Percentiles rank a stretch among this genome's conserved stretches.
Evolutionary conservation across 2,888 invertebrate species (phyloP).

Genomic region (Flexamia atlantica): DNA sequence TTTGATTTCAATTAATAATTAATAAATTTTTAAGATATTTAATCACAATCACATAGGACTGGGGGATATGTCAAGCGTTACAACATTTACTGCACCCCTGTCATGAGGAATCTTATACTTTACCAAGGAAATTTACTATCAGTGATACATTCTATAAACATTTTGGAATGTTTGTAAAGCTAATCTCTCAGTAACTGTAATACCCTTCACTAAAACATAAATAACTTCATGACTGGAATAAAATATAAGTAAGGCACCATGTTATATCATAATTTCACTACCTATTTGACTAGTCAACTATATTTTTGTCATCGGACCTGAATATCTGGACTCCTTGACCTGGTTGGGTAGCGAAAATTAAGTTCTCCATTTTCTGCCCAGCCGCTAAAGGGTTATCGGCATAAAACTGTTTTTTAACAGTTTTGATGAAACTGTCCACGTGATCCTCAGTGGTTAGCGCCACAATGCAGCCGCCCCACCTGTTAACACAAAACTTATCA

Average conservation of each 20-base stretch:
- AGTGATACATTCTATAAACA: no score
- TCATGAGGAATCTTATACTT: no score
- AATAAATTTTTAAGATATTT: no score
- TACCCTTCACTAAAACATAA: not conserved
- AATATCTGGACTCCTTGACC: conserved; percentile 66
- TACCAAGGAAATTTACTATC: no score
- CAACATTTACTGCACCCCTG: no score
- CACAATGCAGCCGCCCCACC: conserved; percentile 98
- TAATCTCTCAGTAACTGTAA: no score
- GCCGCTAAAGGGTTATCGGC: conserved; percentile 81
- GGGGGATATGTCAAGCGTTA: no score
- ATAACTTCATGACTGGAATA: not conserved
- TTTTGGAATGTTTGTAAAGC: no score
- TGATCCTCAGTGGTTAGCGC: conserved; percentile 85
- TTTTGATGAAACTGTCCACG: conserved; percentile 82
- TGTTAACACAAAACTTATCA: no score
- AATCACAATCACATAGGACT: no score
- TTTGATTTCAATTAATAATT: no score
- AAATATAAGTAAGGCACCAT: conserved; percentile 31
- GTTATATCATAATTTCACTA: not conserved
- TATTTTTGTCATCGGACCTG: conserved; percentile 2
- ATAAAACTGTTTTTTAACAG: conserved; percentile 85
- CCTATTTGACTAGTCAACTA: conserved; percentile 39
- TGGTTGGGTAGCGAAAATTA: conserved; percentile 75
- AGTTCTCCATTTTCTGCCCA: conserved; percentile 77